Percentiles rank a stretch among this genome's conserved stretches.
Evolutionary conservation across 2,113 vertebrate species (phyloP).

Genomic region (Ophiodon elongatus): DNA sequence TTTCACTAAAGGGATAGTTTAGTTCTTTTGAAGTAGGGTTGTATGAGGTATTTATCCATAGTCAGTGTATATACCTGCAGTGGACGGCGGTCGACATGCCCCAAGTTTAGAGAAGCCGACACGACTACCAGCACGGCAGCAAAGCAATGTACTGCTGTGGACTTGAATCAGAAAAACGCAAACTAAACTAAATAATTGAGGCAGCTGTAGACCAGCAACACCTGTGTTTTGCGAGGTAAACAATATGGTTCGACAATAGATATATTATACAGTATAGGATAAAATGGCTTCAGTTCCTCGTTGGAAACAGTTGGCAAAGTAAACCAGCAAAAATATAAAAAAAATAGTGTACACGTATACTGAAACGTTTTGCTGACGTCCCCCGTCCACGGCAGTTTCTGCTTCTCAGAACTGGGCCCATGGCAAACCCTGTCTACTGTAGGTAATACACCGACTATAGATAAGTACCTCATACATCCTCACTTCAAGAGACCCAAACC

Average conservation of each 20-base stretch:
- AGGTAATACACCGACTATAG: too few species aligned
- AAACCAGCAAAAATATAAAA: not conserved
- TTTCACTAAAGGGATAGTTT: conserved; percentile 8
- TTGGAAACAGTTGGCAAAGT: not conserved
- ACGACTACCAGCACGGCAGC: not conserved
- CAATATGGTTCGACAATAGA: not conserved
- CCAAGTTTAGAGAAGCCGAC: too few species aligned
- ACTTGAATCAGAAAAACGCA: not conserved
- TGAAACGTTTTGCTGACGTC: not conserved
- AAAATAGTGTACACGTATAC: not conserved
- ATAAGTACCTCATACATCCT: not conserved
- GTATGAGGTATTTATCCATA: not conserved
- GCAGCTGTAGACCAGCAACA: not conserved
- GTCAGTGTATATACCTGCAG: not conserved
- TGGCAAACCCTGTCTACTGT: not conserved
- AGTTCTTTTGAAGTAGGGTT: not conserved
- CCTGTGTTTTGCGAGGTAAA: not conserved
- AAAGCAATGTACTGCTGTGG: not conserved
- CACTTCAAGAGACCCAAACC: not conserved
- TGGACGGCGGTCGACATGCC: not conserved
- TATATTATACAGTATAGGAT: not conserved
- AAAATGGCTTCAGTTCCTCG: not conserved
- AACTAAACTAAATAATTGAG: not conserved
- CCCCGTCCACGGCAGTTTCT: too few species aligned
- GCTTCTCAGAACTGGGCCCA: too few species aligned